Evolutionary conservation across 2,888 invertebrate species (phyloP), one percentile per base, ranked within the genome.

Genomic region (Formica aserva): DNA sequence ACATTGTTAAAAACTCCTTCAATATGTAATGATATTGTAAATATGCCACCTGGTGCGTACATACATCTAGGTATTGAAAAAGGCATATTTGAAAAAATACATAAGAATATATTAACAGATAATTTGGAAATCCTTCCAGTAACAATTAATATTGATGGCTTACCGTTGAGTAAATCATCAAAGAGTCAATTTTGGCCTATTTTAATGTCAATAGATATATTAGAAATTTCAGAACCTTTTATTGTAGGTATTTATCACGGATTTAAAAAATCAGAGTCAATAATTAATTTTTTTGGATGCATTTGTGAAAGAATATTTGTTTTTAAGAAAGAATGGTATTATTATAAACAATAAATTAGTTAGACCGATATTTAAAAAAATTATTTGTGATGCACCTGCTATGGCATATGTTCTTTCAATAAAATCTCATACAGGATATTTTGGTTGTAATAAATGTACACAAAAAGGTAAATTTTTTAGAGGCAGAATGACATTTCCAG

Each of bases 131-230:
- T 22, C 15, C 38, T 57, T 15, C 55, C 55, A 5, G 57, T 72
- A 72, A 29, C 18, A 26, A 57, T 57, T 38, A 72, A 72, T 57
- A 72, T 72, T 15, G 57, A 72, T 38, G 55, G 72, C 1, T 38
- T 72, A 38, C 55, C 72, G 18, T 38, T 72, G 3, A 38, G 18
- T 38, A 38, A 72, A 57, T 72, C 57, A 5, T 72, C 26, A 57
- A 72, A 57, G 1, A 72, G 38, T 57, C 57, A 72, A 57, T 72
- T 38, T 57, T 72, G 38, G 38, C 18, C 57, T 18, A 38, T 57
- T 38, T 72, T 38, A 18, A 72, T 38, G 26, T 57, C 35, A 55
- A 72, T 72, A 2, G 57, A 57, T 35, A 22, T 15, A 4, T 72
- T 15, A 4, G 18, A 35, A 72, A 0, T 57, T 55, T 18, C 18